Evolutionary conservation across 2,888 invertebrate species (phyloP).

Genomic region (Cosmia pyralina): DNA sequence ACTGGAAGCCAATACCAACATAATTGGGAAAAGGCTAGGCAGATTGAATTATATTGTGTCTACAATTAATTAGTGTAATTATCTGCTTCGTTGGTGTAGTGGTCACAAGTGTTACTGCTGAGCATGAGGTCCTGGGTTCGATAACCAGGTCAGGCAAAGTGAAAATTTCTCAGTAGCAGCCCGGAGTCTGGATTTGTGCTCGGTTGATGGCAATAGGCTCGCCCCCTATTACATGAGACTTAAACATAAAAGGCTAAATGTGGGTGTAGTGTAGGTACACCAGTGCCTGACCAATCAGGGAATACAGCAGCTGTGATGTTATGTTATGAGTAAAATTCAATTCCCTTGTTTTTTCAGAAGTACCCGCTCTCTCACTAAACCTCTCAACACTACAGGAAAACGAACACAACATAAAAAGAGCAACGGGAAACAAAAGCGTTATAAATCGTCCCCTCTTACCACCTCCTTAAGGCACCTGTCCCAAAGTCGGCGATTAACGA

Average conservation of each 20-base stretch:
- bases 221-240: background rate
- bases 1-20: background rate
- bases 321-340: too few species aligned
- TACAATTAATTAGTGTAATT: too few species aligned
- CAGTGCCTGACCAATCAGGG: too few species aligned
- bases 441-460: conserved; percentile 25
- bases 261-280: background rate
- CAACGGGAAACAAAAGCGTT: conserved; percentile 23
- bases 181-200: too few species aligned
- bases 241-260: background rate
- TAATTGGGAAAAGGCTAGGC: background rate
- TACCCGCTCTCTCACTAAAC: background rate
- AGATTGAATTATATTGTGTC: background rate
- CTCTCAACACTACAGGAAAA: conserved; percentile 36
- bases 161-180: too few species aligned
- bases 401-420: conserved; percentile 6
- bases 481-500: background rate
- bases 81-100: too few species aligned
- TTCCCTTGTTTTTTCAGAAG: background rate
- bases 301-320: too few species aligned
- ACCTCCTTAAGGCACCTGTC: background rate
- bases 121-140: too few species aligned
- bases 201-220: too few species aligned
- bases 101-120: too few species aligned
- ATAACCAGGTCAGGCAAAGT: too few species aligned